Evolutionary conservation across 2,797 vertebrate species (phyloP), one percentile per base, ranked within the genome.

Genomic region (Tangara arthus): DNA sequence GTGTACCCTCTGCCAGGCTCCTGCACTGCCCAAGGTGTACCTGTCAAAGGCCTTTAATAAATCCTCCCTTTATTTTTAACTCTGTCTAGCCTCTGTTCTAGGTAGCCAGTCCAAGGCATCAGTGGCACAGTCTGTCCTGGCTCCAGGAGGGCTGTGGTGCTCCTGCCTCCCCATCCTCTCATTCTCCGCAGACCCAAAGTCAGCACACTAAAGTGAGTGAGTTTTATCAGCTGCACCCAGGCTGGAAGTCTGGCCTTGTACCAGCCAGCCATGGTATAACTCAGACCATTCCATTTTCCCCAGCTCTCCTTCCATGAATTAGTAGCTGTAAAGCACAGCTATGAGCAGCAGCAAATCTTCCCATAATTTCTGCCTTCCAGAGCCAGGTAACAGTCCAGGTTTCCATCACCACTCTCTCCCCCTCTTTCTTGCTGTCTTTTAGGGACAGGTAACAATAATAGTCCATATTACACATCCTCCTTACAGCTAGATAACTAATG

Each of bases 401-500:
- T 91, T 50, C 85, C 60, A 80, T 88, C 18, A 9, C 71, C 35
- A 90, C 24, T 78, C 53, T 83, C 57, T 64, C 47, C 30, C 18
- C 22, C 32, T 57, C 20, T 85, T 86, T 77, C 77, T 56, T 53
- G 22, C 37, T 68, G n/a, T 86, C 66, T 97, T 77, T 56, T 52
- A 73, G 49, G 57, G 59, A 19, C 39, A 65, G 78, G 46, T 89
- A 78, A 88, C 90, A 87, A 61, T 96, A 95, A 95, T 93, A 78
- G 63, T 92, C 53, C 61, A 68, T 61, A 77, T 92, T 86, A 76
- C 68, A 44, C 49, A 70, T 89, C 63, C 64, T 94, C 71, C 78
- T 91, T 90, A 35, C 53, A 89, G 79, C 41, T 84, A 81, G 39
- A 89, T 87, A 94, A 96, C 77, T 90, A 72, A 95, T 83, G 90